Evolutionary conservation across 2,113 vertebrate genomes (phyloP).

Genomic region (Lepisosteus osseus): DNA sequence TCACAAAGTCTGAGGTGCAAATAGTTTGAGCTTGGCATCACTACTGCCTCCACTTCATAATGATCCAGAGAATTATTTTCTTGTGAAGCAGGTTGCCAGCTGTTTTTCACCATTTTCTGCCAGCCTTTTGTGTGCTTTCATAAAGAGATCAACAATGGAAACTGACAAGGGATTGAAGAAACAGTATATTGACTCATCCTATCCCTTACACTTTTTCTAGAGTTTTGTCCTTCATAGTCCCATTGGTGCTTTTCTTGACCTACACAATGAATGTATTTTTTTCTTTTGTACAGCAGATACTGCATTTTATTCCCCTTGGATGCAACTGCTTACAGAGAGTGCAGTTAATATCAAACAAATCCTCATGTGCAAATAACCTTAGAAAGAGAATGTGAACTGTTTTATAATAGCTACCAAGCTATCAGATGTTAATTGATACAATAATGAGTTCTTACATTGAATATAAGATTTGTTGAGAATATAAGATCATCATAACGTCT

Average conservation of each 20-base stretch:
- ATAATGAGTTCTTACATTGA: no score
- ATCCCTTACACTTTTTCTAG: slow-evolving; percentile 51
- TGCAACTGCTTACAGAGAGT: no score
- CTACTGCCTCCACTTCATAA: slow-evolving; percentile 47
- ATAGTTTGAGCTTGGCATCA: slow-evolving; percentile 55
- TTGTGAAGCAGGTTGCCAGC: slow-evolving; percentile 33
- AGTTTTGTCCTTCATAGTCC: slow-evolving; percentile 43
- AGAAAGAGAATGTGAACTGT: no score
- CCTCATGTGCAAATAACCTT: no score
- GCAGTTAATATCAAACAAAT: no score
- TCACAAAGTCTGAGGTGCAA: slow-evolving; percentile 36
- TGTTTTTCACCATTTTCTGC: slow-evolving; percentile 39
- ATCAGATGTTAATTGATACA: no score
- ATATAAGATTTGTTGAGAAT: no score
- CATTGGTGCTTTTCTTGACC: slow-evolving; percentile 39
- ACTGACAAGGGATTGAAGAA: slow-evolving; percentile 39
- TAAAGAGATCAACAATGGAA: slow-evolving; percentile 46
- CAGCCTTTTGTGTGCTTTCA: slow-evolving; percentile 44
- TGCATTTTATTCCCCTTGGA: no score
- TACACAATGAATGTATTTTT: slow-evolving; percentile 31
- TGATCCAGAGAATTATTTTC: slow-evolving; percentile 47
- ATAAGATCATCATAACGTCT: no score
- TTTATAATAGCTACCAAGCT: no score
- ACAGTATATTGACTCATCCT: slow-evolving; percentile 51
- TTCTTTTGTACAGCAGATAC: no score